Evolutionary conservation across 2,888 invertebrate species (phyloP).

Genomic region (Blastobasis adustella): DNA sequence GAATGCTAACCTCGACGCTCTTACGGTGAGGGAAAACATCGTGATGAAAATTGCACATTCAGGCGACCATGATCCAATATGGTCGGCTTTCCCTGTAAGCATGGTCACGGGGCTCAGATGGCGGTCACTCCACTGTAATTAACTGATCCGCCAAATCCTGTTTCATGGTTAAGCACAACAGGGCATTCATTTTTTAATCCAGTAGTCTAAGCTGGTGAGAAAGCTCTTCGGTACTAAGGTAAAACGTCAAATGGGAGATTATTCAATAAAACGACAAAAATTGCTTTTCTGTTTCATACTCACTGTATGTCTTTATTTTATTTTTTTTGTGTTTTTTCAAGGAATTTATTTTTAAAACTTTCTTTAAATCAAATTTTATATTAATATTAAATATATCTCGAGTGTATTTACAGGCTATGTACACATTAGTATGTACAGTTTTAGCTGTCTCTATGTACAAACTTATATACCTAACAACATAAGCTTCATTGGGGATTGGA

Average conservation of each 20-base stretch:
- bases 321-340: conserved; percentile 57
- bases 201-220: neutral
- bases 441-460: conserved; percentile 1
- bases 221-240: neutral
- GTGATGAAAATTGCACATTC: too few relatives aligned
- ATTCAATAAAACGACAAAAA: conserved; percentile 46
- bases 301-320: conserved; percentile 67
- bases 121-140: too few relatives aligned
- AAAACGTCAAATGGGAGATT: neutral
- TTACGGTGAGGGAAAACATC: too few relatives aligned
- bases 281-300: conserved; percentile 68
- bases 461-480: conserved; percentile 1
- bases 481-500: neutral
- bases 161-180: too few relatives aligned
- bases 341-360: conserved; percentile 64
- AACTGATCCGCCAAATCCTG: too few relatives aligned
- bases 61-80: too few relatives aligned
- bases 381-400: conserved; percentile 64
- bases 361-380: conserved; percentile 66
- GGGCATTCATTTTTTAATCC: too few relatives aligned
- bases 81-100: too few relatives aligned
- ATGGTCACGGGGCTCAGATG: too few relatives aligned
- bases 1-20: too few relatives aligned
- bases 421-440: conserved; percentile 25
- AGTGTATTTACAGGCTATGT: conserved; percentile 66